These are phyloP conservation scores for Drepanosiphum platanoidis DNA, from an alignment of 2,888 invertebrate genomes.

Conservation along the genomic window DNA sequence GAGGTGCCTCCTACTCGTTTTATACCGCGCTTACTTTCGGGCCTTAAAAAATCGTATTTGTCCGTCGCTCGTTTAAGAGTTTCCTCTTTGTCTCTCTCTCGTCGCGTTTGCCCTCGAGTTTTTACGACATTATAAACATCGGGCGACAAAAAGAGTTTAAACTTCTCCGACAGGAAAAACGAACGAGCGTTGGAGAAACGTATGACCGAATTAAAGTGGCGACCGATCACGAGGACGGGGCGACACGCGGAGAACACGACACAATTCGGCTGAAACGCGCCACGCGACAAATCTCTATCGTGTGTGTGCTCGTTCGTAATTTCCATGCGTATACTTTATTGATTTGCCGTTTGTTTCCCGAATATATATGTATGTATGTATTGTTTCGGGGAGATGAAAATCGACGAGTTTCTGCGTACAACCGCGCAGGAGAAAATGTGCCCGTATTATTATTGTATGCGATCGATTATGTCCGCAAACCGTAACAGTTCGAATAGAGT, in stretches of 20 bases:
- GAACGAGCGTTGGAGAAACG: background rate
- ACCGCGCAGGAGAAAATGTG: too few species aligned
- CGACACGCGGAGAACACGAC: too few species aligned
- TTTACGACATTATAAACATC: too few species aligned
- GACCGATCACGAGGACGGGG: background rate
- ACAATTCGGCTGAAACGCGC: background rate
- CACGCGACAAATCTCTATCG: background rate
- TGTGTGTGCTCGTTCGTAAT: background rate
- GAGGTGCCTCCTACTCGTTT: background rate
- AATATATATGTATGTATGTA: too few species aligned
- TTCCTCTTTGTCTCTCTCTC: too few species aligned
- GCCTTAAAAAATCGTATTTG: too few species aligned
- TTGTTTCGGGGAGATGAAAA: too few species aligned
- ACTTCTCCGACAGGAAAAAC: background rate
- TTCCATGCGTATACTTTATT: background rate
- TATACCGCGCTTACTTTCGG: background rate
- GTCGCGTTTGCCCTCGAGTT: too few species aligned
- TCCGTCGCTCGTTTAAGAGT: too few species aligned
- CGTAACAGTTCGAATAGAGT: too few species aligned
- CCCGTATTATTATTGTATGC: too few species aligned
- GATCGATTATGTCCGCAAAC: too few species aligned
- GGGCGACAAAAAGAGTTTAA: background rate
- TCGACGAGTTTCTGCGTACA: background rate
- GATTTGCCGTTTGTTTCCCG: background rate
- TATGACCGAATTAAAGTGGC: background rate